Conservation (phyloP, 1,140 invertebrate species). For the Mylabris phalerata region DNA sequence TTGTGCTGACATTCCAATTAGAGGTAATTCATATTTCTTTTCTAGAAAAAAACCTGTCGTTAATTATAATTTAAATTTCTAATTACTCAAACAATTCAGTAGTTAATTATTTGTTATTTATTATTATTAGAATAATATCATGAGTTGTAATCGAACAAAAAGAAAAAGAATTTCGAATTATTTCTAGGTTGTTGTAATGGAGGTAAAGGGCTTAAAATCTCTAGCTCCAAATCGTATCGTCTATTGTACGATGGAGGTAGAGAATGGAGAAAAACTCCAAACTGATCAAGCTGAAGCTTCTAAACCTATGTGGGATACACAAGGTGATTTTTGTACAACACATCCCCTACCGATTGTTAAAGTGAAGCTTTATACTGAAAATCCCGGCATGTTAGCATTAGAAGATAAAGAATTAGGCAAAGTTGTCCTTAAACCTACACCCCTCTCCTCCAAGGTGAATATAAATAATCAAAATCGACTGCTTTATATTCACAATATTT, state of each 20-base stretch:
- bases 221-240: constrained; percentile 95
- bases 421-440: constrained; percentile 86
- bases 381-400: constrained; percentile 91
- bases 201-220: constrained; percentile 96
- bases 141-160: too few species aligned
- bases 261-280: constrained; percentile 95
- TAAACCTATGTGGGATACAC: constrained; percentile 97
- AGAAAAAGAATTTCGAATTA: too few species aligned
- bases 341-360: constrained; percentile 96
- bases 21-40: constrained; percentile 60
- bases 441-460: constrained; percentile 74
- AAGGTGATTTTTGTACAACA: constrained; percentile 97
- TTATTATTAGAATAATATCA: too few species aligned
- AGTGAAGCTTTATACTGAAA: constrained; percentile 95
- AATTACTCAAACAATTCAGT: too few species aligned
- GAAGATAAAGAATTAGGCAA: constrained; percentile 98
- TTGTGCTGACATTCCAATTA: constrained; percentile 91
- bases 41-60: not conserved
- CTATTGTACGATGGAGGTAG: constrained; percentile 99
- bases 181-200: constrained; percentile 90
- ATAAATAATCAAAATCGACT: not conserved
- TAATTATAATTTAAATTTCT: too few species aligned
- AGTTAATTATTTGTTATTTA: too few species aligned
- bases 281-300: constrained; percentile 99
- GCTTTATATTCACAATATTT: not conserved